A percentile compares a stretch with the other conserved stretches of the same genome.
phyloP scores from a whole-genome alignment of 2,888 invertebrate species.

The Cerceris ruficornis region DNA sequence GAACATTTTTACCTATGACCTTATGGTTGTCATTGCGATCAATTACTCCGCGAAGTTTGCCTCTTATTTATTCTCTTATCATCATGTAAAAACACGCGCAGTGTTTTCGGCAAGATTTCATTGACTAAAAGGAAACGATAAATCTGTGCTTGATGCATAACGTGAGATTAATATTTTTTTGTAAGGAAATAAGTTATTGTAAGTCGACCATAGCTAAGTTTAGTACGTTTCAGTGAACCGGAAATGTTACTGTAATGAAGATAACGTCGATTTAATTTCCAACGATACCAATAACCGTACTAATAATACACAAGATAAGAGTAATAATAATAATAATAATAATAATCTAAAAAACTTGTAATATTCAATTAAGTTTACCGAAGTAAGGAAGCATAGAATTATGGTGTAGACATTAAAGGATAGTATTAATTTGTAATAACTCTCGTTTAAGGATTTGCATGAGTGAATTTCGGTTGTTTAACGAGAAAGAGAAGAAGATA shows the following conservation, averaged over 20 bases:
- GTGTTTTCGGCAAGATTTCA: not conserved
- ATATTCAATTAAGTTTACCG: constrained; percentile 11
- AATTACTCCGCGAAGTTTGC: constrained; percentile 31
- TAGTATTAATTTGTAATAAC: constrained; percentile 30
- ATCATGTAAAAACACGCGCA: constrained; percentile 10
- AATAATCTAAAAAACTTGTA: not conserved
- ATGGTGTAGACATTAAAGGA: constrained; percentile 20
- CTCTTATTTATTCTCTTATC: constrained; percentile 21
- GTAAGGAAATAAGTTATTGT: not conserved
- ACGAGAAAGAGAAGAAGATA: not conserved
- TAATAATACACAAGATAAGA: constrained; percentile 7
- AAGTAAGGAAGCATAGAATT: constrained; percentile 29
- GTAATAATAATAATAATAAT: constrained; percentile 25
- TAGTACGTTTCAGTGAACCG: not conserved
- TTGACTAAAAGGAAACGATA: not conserved
- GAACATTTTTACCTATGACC: constrained; percentile 5
- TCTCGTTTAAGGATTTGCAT: constrained; percentile 15
- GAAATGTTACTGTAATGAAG: not conserved
- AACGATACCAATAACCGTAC: constrained; percentile 13
- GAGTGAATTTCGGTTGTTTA: constrained; percentile 7
- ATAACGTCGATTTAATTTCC: constrained; percentile 20
- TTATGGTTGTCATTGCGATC: constrained; percentile 8
- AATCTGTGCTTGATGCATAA: constrained; percentile 9
- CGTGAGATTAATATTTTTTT: not conserved
- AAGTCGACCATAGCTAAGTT: not conserved